Evolutionary conservation across 2,113 vertebrate species (phyloP), one percentile per base, ranked within the genome.

Genomic region (Apodemus sylvaticus): DNA sequence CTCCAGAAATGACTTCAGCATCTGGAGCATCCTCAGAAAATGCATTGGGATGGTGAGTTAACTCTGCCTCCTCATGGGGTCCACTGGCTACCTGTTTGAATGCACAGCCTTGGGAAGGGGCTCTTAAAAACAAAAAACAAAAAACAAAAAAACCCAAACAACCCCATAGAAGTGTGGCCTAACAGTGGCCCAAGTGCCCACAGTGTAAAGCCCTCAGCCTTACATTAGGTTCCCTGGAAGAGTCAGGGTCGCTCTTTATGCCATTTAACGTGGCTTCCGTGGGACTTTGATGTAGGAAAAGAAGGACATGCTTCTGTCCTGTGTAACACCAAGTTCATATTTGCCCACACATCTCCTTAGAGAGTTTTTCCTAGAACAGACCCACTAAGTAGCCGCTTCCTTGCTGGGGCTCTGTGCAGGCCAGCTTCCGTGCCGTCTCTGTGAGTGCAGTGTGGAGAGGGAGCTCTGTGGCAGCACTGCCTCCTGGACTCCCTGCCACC

Each of bases 11-110:
- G 99, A 99, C 71, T 99, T 99, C 98, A 99, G 99, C 98, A 99
- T 99, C 98, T 99, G 99, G 99, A 99, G 99, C 97, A 99, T 99
- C 98, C 99, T 99, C 94, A 99, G 99, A 97, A 99, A 99, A 98
- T 99, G 99, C 98, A 99, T 99, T 86, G 99, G 99, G 98, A 99
- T 99, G 99, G 99, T 99, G 98, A 98, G 99, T 98, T 77, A 74
- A 79, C 48, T 88, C 36, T 66, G 3, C 60, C 82, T 31, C 81
- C 4, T 81, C 83, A 20, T 26, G 39, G 29, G 13, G 12, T 87
- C 16, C 76, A 91, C 62, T 12, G 36, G 42, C 58, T 36, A 20
- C 0, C 3, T 73, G 3, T 78, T 78, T 91, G 86, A 85, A 29
- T 48, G 29, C 22, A 24, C 64, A 64, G 73, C 48, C 48, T 71